phyloP scores from a whole-genome alignment of 2,888 invertebrate species.

The Synanthedon myopaeformis region DNA sequence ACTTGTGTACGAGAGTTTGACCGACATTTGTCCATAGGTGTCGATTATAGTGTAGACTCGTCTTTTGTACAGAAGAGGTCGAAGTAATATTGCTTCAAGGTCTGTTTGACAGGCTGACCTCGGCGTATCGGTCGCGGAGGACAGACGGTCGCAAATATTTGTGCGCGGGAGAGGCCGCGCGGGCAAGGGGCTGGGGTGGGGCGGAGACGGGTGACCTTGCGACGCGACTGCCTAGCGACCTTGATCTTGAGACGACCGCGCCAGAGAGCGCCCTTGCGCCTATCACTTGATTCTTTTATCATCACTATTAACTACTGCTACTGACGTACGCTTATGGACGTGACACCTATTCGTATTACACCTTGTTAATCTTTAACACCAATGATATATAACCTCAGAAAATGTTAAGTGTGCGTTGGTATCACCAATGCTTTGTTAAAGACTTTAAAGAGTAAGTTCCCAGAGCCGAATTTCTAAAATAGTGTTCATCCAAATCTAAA shows the following conservation, averaged over 20 bases:
- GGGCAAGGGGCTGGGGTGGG: conserved; percentile 13
- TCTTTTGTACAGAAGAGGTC: conserved; percentile 57
- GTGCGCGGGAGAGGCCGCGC: conserved; percentile 44
- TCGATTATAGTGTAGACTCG: conserved; percentile 20
- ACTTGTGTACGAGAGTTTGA: conserved; percentile 3
- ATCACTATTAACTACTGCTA: too few relatives aligned
- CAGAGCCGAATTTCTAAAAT: too few relatives aligned
- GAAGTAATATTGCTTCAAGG: conserved; percentile 63
- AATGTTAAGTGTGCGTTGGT: too few relatives aligned
- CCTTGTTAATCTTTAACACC: too few relatives aligned
- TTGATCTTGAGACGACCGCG: conserved; percentile 71
- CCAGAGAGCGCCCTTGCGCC: conserved; percentile 27
- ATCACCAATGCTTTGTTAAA: too few relatives aligned
- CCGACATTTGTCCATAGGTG: background rate
- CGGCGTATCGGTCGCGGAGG: conserved; percentile 69
- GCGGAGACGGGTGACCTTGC: conserved; percentile 50
- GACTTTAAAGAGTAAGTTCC: too few relatives aligned
- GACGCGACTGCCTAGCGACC: conserved; percentile 60
- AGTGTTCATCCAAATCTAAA: too few relatives aligned
- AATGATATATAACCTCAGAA: too few relatives aligned
- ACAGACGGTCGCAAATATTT: conserved; percentile 69
- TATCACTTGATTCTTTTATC: too few relatives aligned
- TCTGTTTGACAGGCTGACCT: conserved; percentile 62
- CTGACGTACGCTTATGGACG: too few relatives aligned
- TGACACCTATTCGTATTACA: too few relatives aligned